Percentiles rank a stretch among this genome's conserved stretches.
phyloP scores from a whole-genome alignment of 2,113 vertebrate genomes.

The Phoenicopterus ruber region DNA sequence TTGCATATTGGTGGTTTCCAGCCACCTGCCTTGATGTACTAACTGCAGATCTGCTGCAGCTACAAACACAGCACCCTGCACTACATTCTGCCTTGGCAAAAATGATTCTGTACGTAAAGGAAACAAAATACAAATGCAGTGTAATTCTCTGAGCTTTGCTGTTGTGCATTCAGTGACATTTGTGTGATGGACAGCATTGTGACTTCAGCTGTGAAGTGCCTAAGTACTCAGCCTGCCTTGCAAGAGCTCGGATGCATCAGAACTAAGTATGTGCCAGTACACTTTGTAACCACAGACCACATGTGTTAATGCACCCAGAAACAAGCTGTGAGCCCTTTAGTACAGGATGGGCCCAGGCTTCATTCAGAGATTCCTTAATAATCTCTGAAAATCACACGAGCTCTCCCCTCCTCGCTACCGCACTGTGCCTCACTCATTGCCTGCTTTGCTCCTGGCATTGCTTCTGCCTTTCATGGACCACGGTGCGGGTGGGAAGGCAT shows the following conservation, averaged over 20 bases:
- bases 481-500: neutral
- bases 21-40: too few relatives aligned
- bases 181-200: neutral
- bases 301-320: neutral
- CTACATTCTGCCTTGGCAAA: neutral
- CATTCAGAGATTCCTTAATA: neutral
- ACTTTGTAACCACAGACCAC: neutral
- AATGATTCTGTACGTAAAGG: neutral
- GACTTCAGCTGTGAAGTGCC: neutral
- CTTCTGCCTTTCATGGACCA: neutral
- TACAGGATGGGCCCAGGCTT: neutral
- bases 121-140: neutral
- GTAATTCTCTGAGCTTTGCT: neutral
- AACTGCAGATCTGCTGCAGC: neutral
- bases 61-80: neutral
- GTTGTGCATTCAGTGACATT: neutral
- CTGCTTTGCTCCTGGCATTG: neutral
- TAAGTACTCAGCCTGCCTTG: neutral
- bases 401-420: neutral
- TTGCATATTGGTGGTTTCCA: neutral
- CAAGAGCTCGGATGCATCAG: neutral
- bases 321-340: neutral
- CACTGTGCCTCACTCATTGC: accelerated
- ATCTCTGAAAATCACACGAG: neutral
- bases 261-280: neutral